phyloP scores from a whole-genome alignment of 2,797 vertebrate species.

The Oophaga sylvatica region DNA sequence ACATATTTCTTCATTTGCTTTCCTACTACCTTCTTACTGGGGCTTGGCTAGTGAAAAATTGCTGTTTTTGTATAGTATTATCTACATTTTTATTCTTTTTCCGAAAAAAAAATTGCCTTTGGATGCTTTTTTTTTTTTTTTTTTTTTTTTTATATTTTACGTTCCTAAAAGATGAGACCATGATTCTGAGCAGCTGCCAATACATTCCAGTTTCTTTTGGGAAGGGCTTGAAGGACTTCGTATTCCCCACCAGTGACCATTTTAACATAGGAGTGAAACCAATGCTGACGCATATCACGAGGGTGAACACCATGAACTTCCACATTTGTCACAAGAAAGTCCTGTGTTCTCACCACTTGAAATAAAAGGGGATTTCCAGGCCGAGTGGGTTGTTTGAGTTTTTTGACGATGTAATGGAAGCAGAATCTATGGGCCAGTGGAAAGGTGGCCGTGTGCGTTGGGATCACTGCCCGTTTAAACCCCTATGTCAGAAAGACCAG shows the following conservation, averaged over 20 bases:
- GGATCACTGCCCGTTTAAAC: too few relatives aligned
- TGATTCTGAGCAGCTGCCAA: neutral
- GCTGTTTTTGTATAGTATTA: neutral
- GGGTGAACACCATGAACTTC: neutral
- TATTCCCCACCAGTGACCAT: neutral
- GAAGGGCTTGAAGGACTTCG: neutral
- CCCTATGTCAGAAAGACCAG: too few relatives aligned
- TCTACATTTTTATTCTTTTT: neutral
- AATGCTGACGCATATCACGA: neutral
- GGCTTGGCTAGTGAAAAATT: neutral
- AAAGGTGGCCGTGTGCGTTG: too few relatives aligned
- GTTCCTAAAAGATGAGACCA: neutral
- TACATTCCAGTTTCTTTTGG: neutral
- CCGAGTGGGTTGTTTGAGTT: neutral
- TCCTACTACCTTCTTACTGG: neutral
- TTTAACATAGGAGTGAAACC: neutral
- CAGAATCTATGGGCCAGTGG: too few relatives aligned
- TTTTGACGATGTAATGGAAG: too few relatives aligned
- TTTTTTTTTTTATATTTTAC: neutral
- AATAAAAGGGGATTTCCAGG: slow-evolving; percentile 15
- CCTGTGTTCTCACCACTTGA: neutral
- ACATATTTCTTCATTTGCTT: neutral
- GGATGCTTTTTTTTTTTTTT: too few relatives aligned
- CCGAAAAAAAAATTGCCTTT: neutral
- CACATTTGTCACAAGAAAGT: neutral